Conservation (phyloP, 2,888 invertebrate genomes). For the Amphipyra berbera region DNA sequence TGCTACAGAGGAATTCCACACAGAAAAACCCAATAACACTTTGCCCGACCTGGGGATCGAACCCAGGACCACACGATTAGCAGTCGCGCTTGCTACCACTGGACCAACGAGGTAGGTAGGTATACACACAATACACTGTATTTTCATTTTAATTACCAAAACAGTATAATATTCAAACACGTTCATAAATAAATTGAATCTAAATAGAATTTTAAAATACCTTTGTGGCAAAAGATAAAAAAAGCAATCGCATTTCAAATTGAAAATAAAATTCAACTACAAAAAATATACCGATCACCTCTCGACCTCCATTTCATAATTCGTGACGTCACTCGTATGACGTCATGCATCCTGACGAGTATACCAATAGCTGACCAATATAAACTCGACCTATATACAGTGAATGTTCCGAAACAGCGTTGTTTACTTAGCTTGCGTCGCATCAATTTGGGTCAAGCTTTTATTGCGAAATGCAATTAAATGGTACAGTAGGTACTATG, state of each 20-base stretch:
- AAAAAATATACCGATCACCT: not conserved
- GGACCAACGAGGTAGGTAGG: too few species aligned
- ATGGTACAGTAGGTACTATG: not conserved
- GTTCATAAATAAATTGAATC: too few species aligned
- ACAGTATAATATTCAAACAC: too few species aligned
- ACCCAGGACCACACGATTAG: too few species aligned
- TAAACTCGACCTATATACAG: slow-evolving; percentile 8
- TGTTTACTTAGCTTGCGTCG: slow-evolving; percentile 9
- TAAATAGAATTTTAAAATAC: too few species aligned
- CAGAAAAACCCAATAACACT: too few species aligned
- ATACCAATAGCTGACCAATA: slow-evolving; percentile 1
- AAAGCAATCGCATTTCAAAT: not conserved
- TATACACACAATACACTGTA: too few species aligned
- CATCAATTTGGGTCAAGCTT: slow-evolving; percentile 15
- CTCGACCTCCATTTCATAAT: slow-evolving; percentile 3
- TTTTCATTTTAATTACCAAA: too few species aligned
- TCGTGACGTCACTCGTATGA: slow-evolving; percentile 1
- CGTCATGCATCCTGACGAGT: slow-evolving; percentile 5
- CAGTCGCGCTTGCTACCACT: too few species aligned
- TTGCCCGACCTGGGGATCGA: too few species aligned
- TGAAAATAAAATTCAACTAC: not conserved
- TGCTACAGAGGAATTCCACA: too few species aligned
- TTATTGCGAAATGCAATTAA: slow-evolving; percentile 33
- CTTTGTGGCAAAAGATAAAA: too few species aligned
- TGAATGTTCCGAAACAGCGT: not conserved